Evolutionary conservation across 2,113 vertebrate species (phyloP).

Genomic region (Tragelaphus imberbis): DNA sequence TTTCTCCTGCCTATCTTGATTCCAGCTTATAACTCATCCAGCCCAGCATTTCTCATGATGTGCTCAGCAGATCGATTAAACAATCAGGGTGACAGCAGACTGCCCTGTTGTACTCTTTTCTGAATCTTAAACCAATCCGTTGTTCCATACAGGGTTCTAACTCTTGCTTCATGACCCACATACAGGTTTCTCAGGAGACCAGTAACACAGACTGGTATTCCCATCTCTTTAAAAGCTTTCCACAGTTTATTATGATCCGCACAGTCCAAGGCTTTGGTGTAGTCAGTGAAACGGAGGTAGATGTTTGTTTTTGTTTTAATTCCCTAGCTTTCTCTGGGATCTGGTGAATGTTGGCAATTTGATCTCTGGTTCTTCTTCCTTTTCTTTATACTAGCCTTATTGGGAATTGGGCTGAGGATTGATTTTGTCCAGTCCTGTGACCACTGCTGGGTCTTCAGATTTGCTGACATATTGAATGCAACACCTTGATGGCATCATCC

Average conservation of each 20-base stretch:
- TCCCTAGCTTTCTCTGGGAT: neutral
- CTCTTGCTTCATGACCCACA: neutral
- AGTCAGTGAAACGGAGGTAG: neutral
- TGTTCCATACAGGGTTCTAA: neutral
- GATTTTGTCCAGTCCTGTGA: neutral
- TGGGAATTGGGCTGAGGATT: neutral
- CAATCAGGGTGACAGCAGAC: neutral
- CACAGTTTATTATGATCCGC: neutral
- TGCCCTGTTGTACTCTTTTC: neutral
- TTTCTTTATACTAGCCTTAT: neutral
- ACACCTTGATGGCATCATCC: neutral
- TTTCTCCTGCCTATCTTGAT: neutral
- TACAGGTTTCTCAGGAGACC: neutral
- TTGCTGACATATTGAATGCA: neutral
- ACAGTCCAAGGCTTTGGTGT: neutral
- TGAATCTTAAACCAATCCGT: fast-evolving
- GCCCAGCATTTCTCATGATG: neutral
- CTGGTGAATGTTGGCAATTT: neutral
- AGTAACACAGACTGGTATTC: neutral
- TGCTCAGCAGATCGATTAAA: neutral
- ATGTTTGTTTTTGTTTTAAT: neutral
- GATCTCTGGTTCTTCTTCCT: neutral
- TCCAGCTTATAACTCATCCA: neutral
- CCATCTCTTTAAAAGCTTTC: neutral
- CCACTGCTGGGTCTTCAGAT: neutral